Conservation (phyloP, 2,888 invertebrate species). For the Chorisops tibialis region DNA sequence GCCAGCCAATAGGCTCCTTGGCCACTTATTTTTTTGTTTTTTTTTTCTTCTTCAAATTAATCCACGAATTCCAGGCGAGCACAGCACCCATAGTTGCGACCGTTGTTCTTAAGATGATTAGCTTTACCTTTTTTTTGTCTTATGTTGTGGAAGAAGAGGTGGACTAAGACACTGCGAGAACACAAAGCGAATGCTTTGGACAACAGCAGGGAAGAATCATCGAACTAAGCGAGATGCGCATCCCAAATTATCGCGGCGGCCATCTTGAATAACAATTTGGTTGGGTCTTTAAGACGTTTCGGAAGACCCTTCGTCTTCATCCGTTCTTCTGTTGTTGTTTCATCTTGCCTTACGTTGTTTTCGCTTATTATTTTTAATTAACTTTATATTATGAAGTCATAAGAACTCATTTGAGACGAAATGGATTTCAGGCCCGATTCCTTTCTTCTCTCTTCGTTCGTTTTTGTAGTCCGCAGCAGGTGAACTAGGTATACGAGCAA, state of each 20-base stretch:
- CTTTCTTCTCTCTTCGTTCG: too few species aligned
- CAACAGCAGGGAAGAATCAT: conserved; percentile 19
- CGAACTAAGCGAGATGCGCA: conserved; percentile 4
- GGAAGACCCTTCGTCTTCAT: conserved; percentile 17
- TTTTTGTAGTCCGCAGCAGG: background rate
- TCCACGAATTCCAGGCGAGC: conserved; percentile 7
- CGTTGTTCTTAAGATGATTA: conserved; percentile 21
- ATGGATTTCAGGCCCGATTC: too few species aligned
- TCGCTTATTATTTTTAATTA: conserved; percentile 18
- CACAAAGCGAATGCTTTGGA: background rate
- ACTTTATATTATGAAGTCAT: conserved; percentile 19
- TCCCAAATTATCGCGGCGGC: conserved; percentile 18
- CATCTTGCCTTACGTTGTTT: background rate
- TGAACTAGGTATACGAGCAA: background rate
- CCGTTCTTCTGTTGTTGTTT: background rate
- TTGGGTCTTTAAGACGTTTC: background rate
- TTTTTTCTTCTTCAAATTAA: background rate
- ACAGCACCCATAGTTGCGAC: background rate
- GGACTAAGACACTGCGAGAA: conserved; percentile 14
- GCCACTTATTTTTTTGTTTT: conserved; percentile 12
- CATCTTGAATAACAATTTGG: conserved; percentile 12
- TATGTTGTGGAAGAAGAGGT: too few species aligned
- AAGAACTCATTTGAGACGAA: conserved; percentile 16
- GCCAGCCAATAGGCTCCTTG: conserved; percentile 15
- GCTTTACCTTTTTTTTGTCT: too few species aligned